phyloP scores from a whole-genome alignment of 2,888 invertebrate genomes.

The Chrysomela aeneicollis region DNA sequence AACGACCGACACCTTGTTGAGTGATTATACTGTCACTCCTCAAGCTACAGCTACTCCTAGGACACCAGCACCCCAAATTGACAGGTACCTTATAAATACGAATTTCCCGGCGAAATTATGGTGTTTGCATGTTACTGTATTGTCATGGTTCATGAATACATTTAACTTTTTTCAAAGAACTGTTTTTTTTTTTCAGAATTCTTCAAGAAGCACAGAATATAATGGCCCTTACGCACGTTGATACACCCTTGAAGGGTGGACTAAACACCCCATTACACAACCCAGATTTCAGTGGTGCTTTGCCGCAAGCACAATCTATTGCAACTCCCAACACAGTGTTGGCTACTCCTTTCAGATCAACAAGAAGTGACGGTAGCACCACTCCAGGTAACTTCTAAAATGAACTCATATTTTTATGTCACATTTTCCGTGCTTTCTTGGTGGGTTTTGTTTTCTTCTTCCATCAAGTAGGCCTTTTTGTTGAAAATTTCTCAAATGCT shows the following conservation, averaged over 20 bases:
- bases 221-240: conserved; percentile 97
- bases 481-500: no score
- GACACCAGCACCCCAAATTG: conserved; percentile 85
- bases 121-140: no score
- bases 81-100: conserved; percentile 60
- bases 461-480: no score
- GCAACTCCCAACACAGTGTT: conserved; percentile 93
- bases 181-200: conserved; percentile 65
- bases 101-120: no score
- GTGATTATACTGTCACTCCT: conserved; percentile 87
- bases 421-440: no score
- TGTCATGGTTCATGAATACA: no score
- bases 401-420: no score
- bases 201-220: conserved; percentile 98
- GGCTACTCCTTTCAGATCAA: conserved; percentile 83
- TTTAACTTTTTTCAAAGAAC: no score
- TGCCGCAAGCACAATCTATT: conserved; percentile 75
- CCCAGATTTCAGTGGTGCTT: conserved; percentile 85
- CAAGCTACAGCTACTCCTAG: conserved; percentile 77
- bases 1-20: conserved; percentile 85
- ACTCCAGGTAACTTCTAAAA: conserved; percentile 55
- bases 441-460: no score
- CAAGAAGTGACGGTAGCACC: conserved; percentile 70
- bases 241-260: conserved; percentile 96
- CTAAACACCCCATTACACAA: conserved; percentile 92